Base-by-base conservation (phyloP, 2,888 invertebrate species). In the Acanthacorydalis orientalis region DNA sequence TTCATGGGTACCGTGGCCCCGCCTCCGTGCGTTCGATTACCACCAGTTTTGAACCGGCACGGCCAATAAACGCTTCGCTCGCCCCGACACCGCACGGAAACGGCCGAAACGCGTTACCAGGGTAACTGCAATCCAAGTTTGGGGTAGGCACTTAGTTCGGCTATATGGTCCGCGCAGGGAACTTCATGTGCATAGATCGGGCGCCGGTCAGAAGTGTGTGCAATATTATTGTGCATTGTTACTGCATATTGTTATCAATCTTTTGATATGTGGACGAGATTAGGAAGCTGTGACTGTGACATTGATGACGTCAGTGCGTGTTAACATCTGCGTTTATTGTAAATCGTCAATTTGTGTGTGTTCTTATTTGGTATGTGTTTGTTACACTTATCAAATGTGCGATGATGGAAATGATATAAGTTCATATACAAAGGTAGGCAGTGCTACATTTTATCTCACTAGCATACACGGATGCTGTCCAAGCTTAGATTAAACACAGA, bases 101-200 rank as follows among this genome's bases (percentile, higher is more conserved):
- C 41, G 7, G 15, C 46, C 67, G 67, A 66, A 48, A 37, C 41
- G 48, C 54, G 67, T 66, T 67, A 64, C 64, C 58, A 65, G 57
- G 66, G 67, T 60, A 59, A 66, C 66, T 43, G 47, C 10, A 31
- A 43, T 35, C 42, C 35, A 31, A 47, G 42, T 43, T 47, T 42
- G 47, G 43, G 47, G 47, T 47, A 47, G 47, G 47, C 43, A 47
- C 47, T 47, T 47, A 47, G 47, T 47, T 47, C 43, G 47, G 43
- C 35, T 47, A 47, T 31, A 47, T 35, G 47, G 37, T 43, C 37
- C 47, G 47, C 43, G 14, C 43, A 23, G 47, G 31, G 35, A 40
- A 43, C 42, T 15, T 43, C 47, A 43, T 32, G 42, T 42, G 15
- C 16, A 10, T 23, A 31, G 46, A 39, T 31, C 14, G n/a, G 40